Conservation (phyloP, 2,888 invertebrate genomes). For the Andrena hattorfiana region DNA sequence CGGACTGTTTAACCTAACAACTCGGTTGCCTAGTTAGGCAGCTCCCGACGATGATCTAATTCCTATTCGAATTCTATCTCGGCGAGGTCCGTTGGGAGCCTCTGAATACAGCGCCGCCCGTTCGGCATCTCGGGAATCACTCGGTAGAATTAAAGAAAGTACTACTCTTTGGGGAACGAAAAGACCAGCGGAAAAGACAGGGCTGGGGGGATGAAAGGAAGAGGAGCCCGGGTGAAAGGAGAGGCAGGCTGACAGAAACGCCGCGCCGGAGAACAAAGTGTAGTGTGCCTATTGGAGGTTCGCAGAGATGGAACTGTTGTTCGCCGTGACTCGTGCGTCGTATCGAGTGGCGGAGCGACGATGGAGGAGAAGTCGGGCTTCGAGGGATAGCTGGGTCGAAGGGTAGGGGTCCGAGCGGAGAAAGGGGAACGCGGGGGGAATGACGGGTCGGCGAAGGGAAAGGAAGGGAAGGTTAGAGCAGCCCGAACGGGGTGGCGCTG, state of each 20-base stretch:
- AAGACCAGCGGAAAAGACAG: not conserved
- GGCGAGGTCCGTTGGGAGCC: not conserved
- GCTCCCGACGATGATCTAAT: not conserved
- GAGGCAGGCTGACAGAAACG: conserved; percentile 60
- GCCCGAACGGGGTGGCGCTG: conserved; percentile 49
- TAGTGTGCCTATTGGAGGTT: conserved; percentile 69
- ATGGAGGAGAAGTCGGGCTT: conserved; percentile 19
- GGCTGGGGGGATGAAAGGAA: conserved; percentile 25
- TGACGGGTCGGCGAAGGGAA: not conserved
- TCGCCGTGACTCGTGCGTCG: conserved; percentile 72
- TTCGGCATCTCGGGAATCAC: not conserved
- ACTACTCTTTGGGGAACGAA: not conserved
- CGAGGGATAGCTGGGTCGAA: not conserved
- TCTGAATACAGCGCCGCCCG: too few relatives aligned
- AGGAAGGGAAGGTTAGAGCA: conserved; percentile 25
- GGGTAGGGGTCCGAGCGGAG: not conserved
- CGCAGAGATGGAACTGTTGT: conserved; percentile 69
- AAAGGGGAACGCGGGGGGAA: not conserved
- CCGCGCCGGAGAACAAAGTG: conserved; percentile 70
- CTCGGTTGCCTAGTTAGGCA: not conserved
- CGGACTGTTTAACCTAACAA: not conserved
- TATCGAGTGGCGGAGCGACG: conserved; percentile 64
- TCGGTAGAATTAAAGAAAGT: conserved; percentile 33
- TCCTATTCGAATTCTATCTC: not conserved
- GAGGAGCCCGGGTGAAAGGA: conserved; percentile 16